A percentile compares a stretch with the other conserved stretches of the same genome.
These are phyloP conservation scores for Rugalucina vietnamica DNA, from an alignment of 2,888 invertebrate species.

Conservation along the genomic window DNA sequence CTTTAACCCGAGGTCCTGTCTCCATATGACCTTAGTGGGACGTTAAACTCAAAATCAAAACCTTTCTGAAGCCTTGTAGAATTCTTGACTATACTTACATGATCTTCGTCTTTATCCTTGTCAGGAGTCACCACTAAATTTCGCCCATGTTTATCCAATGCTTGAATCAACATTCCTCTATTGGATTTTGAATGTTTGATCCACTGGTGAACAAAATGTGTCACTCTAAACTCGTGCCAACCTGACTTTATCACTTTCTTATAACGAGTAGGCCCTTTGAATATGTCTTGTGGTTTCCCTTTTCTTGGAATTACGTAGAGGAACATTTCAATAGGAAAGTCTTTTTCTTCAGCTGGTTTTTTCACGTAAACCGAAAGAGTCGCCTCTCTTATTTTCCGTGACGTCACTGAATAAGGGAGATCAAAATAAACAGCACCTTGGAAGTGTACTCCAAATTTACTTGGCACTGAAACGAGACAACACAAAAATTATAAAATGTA, in stretches of 20 bases:
- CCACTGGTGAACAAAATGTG: slow-evolving; percentile 70
- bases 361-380: slow-evolving; percentile 75
- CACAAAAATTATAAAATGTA: not conserved
- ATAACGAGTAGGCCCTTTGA: slow-evolving; percentile 44
- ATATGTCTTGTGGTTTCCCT: slow-evolving; percentile 46
- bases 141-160: slow-evolving; percentile 64
- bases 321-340: slow-evolving; percentile 62
- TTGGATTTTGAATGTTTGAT: slow-evolving; percentile 65
- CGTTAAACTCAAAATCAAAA: no score
- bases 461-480: slow-evolving; percentile 65
- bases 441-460: slow-evolving; percentile 48
- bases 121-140: slow-evolving; percentile 72
- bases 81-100: slow-evolving; percentile 78
- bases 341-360: slow-evolving; percentile 39
- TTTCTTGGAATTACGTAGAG: slow-evolving; percentile 61
- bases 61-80: no score
- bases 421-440: slow-evolving; percentile 68
- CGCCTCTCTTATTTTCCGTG: slow-evolving; percentile 67
- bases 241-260: slow-evolving; percentile 64
- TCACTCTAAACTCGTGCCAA: slow-evolving; percentile 75
- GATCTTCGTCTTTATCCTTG: slow-evolving; percentile 61
- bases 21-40: no score
- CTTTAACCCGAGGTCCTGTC: no score
- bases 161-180: slow-evolving; percentile 71
- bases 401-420: slow-evolving; percentile 65